Conservation (phyloP, 53 echinoderm and acorn worm species). For the Holothuria scabra region DNA sequence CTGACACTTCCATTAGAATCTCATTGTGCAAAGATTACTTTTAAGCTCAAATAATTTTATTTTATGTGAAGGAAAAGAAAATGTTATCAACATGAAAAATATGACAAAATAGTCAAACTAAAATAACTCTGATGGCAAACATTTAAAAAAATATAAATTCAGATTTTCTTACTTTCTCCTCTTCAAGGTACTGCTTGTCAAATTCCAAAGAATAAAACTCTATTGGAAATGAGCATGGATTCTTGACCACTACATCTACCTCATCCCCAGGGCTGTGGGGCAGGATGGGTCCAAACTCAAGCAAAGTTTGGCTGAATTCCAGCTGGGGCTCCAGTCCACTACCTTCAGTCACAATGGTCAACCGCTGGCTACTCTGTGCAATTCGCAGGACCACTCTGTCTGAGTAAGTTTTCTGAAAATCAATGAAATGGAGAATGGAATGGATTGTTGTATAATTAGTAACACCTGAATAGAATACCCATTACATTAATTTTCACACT, state of each 20-base stretch:
- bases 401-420: constrained; percentile 82
- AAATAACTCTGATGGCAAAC: not conserved
- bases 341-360: constrained; percentile 86
- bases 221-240: constrained; percentile 91
- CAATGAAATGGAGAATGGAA: no score
- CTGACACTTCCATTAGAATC: no score
- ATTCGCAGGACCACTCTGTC: constrained; percentile 86
- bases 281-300: constrained; percentile 98
- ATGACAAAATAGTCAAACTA: not conserved
- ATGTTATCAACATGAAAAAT: not conserved
- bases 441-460: no score
- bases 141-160: not conserved
- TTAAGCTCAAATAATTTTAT: no score
- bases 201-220: constrained; percentile 99
- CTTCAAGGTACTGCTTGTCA: constrained; percentile 94
- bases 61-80: no score
- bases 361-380: constrained; percentile 90
- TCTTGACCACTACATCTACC: constrained; percentile 89
- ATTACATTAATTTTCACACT: no score
- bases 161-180: constrained; percentile 82
- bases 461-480: no score
- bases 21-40: no score
- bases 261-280: constrained; percentile 97
- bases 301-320: constrained; percentile 85
- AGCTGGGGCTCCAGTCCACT: constrained; percentile 90